Evolutionary conservation across 2,113 vertebrate species (phyloP).

Genomic region (Psilopsiagon aymara): DNA sequence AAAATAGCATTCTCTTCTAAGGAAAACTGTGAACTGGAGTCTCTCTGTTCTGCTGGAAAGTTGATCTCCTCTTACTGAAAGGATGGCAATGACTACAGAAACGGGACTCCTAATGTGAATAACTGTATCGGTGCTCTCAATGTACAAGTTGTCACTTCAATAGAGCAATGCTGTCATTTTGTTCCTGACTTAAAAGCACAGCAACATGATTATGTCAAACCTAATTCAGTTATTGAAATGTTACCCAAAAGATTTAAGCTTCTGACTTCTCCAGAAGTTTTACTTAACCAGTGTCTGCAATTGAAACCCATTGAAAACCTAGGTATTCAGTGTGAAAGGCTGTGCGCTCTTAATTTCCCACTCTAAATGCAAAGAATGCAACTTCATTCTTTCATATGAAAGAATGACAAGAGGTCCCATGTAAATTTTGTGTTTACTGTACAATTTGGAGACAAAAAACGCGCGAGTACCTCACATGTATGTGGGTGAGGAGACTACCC

Average conservation of each 20-base stretch:
- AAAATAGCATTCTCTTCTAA: not conserved
- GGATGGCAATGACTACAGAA: not conserved
- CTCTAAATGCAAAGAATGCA: not conserved
- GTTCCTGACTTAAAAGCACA: fast-evolving
- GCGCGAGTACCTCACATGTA: fast-evolving
- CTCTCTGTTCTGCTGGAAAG: not conserved
- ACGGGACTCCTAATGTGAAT: not conserved
- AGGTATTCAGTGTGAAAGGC: fast-evolving
- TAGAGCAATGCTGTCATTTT: not conserved
- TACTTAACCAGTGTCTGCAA: not conserved
- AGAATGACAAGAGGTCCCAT: not conserved
- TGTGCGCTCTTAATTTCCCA: not conserved
- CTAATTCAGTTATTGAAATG: not conserved
- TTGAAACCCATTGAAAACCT: fast-evolving
- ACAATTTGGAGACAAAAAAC: fast-evolving
- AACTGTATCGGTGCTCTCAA: not conserved
- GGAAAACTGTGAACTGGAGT: not conserved
- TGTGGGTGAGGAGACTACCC: fast-evolving
- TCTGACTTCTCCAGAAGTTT: not conserved
- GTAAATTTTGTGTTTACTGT: not conserved
- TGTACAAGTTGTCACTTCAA: not conserved
- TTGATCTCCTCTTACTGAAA: not conserved
- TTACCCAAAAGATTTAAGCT: not conserved
- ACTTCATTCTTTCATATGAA: not conserved
- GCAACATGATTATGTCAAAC: not conserved